Evolutionary conservation across 2,888 invertebrate species (phyloP), one percentile per base, ranked within the genome.

Genomic region (Sceliomorpha sp.): DNA sequence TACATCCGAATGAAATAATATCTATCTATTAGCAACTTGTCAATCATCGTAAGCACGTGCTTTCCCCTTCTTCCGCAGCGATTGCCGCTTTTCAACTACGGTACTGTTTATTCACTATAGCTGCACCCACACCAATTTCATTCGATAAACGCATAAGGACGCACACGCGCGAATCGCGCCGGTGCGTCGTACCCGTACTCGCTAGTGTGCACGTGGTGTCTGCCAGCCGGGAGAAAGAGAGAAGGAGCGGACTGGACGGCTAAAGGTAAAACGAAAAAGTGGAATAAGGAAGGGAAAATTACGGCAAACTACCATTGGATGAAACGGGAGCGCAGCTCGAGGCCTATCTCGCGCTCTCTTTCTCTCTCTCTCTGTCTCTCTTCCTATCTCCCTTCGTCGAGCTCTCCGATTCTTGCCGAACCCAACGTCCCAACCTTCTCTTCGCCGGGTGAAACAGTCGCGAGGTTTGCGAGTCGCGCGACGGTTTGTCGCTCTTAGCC

Each of bases 381-480:
- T 29, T n/a, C 27, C 27, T n/a, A 29, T 29, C 27, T 29, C 27
- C 27, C 27, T 29, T 29, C 27, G 27, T 1, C 27, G 27, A 7
- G 27, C 27, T 29, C 27, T n/a, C 20, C 20, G 20, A 20, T 20
- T 5, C 20, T 20, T 5, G 20, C 20, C 20, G 20, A 29, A n/a
- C 7, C 32, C 32, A 32, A 32, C 32, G 10, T 12, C 7, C 32
- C 32, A 32, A 32, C 32, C 32, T 12, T 32, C 13, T 32, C 32
- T 12, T 32, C 12, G 32, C 32, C 32, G 36, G 36, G 36, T 14
- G 14, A 14, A 36, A 36, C 36, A 36, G 36, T 36, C 36, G 36
- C 36, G 36, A 36, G 36, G 36, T 36, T 15, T 36, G 36, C 36
- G 36, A 36, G 36, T 13, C 36, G 36, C 15, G 15, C 36, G 36